These are phyloP conservation scores for Temnothorax unifasciatus DNA, from an alignment of 2,888 invertebrate species.

Conservation along the genomic window DNA sequence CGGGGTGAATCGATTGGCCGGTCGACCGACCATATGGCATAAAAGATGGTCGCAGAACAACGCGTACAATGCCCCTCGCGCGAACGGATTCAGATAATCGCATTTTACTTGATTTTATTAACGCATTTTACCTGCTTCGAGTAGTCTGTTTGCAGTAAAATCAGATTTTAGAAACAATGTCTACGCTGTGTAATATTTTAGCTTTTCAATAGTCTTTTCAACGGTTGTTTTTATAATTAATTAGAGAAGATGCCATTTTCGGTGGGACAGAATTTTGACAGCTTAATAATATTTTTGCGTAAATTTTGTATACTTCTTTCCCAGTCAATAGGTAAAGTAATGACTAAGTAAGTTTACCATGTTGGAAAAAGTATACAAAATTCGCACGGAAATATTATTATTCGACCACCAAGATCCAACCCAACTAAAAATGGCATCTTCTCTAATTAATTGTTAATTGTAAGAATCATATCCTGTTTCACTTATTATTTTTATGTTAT, in stretches of 20 bases:
- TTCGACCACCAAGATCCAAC: no score
- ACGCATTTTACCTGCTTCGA: not conserved
- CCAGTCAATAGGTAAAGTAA: no score
- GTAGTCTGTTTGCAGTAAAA: not conserved
- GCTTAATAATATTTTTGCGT: no score
- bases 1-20: slow-evolving; percentile 54
- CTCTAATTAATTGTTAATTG: no score
- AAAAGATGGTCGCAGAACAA: slow-evolving; percentile 34
- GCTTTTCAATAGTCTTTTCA: not conserved
- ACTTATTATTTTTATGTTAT: not conserved
- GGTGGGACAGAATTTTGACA: no score
- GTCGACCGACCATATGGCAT: slow-evolving; percentile 33
- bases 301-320: no score
- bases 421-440: no score
- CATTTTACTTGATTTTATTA: not conserved
- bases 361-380: no score
- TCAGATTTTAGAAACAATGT: not conserved
- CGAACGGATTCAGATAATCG: slow-evolving; percentile 22
- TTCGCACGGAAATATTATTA: no score
- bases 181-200: not conserved
- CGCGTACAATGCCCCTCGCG: not conserved
- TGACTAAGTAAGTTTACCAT: no score
- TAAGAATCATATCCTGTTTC: no score
- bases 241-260: no score
- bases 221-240: not conserved